phyloP scores from a whole-genome alignment of 2,797 vertebrate genomes.

The Tauraco hartlaubi region DNA sequence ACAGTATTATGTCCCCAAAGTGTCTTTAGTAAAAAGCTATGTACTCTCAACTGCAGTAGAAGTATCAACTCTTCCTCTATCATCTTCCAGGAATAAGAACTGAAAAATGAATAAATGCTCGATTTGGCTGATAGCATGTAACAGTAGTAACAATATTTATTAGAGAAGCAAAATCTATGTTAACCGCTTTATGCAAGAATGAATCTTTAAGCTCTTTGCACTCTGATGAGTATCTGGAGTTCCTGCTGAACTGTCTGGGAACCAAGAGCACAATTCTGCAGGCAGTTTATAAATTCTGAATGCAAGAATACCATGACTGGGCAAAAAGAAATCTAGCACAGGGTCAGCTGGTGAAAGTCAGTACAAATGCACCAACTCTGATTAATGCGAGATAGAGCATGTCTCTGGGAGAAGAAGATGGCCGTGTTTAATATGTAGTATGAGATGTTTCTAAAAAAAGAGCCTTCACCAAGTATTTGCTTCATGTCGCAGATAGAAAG shows the following conservation, averaged over 20 bases:
- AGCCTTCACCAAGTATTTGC: background rate
- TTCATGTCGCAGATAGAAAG: background rate
- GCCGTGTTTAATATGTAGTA: background rate
- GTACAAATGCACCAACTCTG: background rate
- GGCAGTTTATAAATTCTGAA: background rate
- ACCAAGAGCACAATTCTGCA: background rate
- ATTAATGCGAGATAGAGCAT: background rate
- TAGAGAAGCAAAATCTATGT: background rate
- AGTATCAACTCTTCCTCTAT: constrained; percentile 44
- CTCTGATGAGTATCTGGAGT: background rate
- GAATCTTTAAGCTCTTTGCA: background rate
- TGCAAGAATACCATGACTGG: background rate
- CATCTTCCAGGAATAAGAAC: background rate
- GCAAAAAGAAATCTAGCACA: background rate
- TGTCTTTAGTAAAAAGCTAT: constrained; percentile 27
- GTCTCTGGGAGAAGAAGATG: background rate
- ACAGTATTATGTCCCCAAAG: background rate
- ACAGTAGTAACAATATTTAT: background rate
- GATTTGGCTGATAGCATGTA: background rate
- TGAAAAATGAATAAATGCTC: background rate
- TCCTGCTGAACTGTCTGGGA: background rate
- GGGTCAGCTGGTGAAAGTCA: background rate
- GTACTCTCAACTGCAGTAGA: constrained; percentile 35
- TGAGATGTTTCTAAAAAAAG: background rate
- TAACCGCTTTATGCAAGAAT: background rate